phyloP scores from a whole-genome alignment of 1,140 invertebrate species.

The Zophobas morio region DNA sequence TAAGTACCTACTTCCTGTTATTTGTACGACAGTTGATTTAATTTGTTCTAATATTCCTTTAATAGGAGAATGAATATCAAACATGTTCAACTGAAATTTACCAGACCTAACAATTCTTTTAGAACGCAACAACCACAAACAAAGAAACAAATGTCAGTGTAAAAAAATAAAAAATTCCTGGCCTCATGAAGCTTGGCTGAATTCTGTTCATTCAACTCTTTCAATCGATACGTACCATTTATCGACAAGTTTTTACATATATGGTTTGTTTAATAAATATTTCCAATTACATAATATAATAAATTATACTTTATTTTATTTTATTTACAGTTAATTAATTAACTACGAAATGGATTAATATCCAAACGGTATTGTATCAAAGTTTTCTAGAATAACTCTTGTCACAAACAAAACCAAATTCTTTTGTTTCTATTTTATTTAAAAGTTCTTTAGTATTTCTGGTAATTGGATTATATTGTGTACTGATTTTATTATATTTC shows the following conservation, averaged over 20 bases:
- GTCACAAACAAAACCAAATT: no score
- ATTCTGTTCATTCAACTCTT: no score
- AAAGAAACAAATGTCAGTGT: no score
- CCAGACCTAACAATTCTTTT: constrained; percentile 2
- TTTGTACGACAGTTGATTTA: neutral
- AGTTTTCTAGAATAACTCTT: no score
- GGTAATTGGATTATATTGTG: constrained; percentile 50
- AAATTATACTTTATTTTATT: neutral
- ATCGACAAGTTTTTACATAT: neutral
- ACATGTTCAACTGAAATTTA: neutral
- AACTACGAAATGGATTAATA: neutral
- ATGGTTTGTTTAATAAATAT: no score
- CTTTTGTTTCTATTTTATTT: constrained; percentile 36
- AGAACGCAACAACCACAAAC: neutral
- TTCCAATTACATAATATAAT: neutral
- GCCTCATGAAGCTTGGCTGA: no score
- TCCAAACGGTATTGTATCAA: no score
- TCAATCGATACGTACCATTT: constrained; percentile 1
- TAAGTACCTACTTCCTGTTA: neutral
- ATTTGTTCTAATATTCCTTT: neutral
- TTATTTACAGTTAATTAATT: no score
- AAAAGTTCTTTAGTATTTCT: constrained; percentile 45
- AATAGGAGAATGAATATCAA: no score
- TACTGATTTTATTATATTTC: constrained; percentile 46
- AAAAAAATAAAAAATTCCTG: no score